Conservation (phyloP, 2,113 vertebrate species). For the Lepidothrix coronata region DNA sequence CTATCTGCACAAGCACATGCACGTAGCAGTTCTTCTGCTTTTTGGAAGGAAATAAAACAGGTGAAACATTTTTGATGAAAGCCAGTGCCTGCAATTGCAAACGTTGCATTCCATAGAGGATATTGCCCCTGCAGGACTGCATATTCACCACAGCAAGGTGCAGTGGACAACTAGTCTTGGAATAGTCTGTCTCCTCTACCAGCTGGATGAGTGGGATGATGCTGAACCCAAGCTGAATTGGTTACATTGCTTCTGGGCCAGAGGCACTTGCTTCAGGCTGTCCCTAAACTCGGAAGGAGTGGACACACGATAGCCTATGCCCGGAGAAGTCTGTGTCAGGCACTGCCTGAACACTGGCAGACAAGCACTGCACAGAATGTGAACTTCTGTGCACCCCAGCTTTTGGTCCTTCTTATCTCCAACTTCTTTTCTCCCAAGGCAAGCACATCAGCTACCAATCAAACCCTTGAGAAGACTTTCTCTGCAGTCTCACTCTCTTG, state of each 20-base stretch:
- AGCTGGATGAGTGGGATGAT: neutral
- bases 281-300: neutral
- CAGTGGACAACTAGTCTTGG: neutral
- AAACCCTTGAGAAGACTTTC: neutral
- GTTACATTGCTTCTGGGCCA: neutral
- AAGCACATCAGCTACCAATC: neutral
- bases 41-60: neutral
- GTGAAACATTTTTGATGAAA: neutral
- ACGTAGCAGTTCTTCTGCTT: neutral
- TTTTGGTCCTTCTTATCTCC: neutral
- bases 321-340: neutral
- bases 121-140: neutral
- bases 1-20: neutral
- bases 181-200: neutral
- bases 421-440: neutral
- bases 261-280: neutral
- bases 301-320: neutral
- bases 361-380: neutral
- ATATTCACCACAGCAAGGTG: neutral
- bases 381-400: neutral
- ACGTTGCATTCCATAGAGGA: neutral
- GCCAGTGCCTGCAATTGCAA: neutral
- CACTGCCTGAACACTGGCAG: neutral
- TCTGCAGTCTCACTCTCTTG: neutral
- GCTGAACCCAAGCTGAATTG: neutral